Base-by-base conservation (phyloP, 2,797 vertebrate genomes). In the Bradypus variegatus region DNA sequence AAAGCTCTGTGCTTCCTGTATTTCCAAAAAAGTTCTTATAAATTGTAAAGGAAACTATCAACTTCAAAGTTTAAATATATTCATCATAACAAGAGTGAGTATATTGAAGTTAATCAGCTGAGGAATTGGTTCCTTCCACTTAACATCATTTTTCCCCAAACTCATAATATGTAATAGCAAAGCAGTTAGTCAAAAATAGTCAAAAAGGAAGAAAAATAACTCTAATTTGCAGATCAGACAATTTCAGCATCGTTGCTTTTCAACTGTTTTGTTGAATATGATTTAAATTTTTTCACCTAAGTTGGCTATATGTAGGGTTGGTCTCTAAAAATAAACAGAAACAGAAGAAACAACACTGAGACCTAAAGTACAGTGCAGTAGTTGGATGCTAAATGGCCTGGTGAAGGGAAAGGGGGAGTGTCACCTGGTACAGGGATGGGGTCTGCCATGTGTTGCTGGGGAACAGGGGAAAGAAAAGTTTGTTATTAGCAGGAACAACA, bases 241-340 rank as follows among this genome's bases (percentile, higher is more conserved):
- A 45, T 78, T 78, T 91, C 53, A 89, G 70, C 89, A 91, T 79
- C 86, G 86, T 9, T 79, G 76, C 91, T 80, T 93, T 92, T 87
- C 60, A 83, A 89, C 45, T 83, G 41, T 80, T 92, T 67, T 69
- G 13, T 38, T 86, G 50, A 91, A 50, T 6, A 70, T 50, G 50
- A 85, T 89, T 93, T 82, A 65, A 19, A 60, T 86, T 89, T 94
- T 86, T 29, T 92, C 70, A 58, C n/a, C 38, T 62, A 77, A 27
- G 45, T 27, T 79, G 21, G 27, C 58, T 70, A 70, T 69, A 94
- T 60, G 69, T 69, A 94, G 67, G 92, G 50, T 50, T 87, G 36
- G 27, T 84, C 65, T 89, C 45, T 67, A 70, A 36, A 80, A 89
- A 95, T 79, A 72, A 87, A 79, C 27, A 81, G 91, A 85, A 75